Evolutionary conservation across 2,113 vertebrate genomes (phyloP).

Genomic region (Ivindomyrus marchei): DNA sequence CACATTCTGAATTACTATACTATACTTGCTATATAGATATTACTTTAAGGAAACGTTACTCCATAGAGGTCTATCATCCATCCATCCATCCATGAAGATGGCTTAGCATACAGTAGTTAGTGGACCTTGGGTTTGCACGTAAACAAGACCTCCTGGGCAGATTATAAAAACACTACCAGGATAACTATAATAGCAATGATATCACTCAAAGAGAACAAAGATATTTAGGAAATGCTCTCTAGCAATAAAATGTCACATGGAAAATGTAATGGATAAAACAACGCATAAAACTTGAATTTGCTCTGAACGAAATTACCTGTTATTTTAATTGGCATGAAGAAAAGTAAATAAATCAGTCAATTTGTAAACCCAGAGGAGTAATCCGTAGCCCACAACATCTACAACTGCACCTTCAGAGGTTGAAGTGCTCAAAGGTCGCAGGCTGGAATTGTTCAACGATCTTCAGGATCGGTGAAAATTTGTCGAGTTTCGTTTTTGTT

Average conservation of each 20-base stretch:
- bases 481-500: constrained; percentile 19
- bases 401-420: constrained; percentile 53
- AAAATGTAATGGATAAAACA: constrained; percentile 41
- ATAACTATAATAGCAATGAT: constrained; percentile 19
- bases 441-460: constrained; percentile 62
- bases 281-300: not conserved
- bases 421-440: constrained; percentile 66
- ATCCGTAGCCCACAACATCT: not conserved
- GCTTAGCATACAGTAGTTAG: not conserved
- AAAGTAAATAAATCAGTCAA: constrained; percentile 3
- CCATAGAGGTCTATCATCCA: not conserved
- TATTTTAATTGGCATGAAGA: not conserved
- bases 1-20: not conserved
- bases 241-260: constrained; percentile 48
- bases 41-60: not conserved
- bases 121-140: not conserved
- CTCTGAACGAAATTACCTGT: not conserved
- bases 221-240: constrained; percentile 5
- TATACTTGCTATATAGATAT: not conserved
- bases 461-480: constrained; percentile 5
- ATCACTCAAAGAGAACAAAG: constrained; percentile 7
- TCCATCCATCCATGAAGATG: not conserved
- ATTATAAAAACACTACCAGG: not conserved
- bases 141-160: not conserved
- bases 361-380: constrained; percentile 10